A percentile compares a stretch with the other conserved stretches of the same genome.
These are phyloP conservation scores for Pangasius krempfi DNA, from an alignment of 2,797 vertebrate genomes.

Conservation along the genomic window DNA sequence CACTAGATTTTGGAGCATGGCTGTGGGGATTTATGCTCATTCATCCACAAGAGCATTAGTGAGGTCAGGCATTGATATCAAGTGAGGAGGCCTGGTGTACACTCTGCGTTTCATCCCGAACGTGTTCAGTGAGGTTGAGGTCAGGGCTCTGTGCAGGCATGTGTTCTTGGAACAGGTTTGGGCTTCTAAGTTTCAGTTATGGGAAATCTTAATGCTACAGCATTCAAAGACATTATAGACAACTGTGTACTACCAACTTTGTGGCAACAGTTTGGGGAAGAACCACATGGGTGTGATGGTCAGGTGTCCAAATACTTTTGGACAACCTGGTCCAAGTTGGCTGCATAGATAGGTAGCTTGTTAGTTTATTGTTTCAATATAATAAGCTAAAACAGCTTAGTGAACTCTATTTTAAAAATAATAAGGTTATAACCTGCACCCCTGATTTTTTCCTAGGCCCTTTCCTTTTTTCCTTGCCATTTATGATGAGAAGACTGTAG, in stretches of 20 bases:
- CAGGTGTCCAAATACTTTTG: background rate
- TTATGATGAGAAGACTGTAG: background rate
- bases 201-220: background rate
- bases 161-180: background rate
- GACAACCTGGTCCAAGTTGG: background rate
- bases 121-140: background rate
- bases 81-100: background rate
- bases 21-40: background rate
- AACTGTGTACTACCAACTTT: background rate
- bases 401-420: background rate
- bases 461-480: background rate
- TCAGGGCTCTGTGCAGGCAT: background rate
- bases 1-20: background rate
- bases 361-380: background rate
- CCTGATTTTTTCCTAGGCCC: background rate
- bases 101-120: background rate
- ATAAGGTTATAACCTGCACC: background rate
- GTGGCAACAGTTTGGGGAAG: background rate
- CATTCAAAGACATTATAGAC: background rate
- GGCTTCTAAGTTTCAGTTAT: background rate
- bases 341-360: background rate
- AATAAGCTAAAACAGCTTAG: background rate
- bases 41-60: background rate
- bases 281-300: background rate
- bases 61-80: background rate